Percentiles rank a stretch among this genome's conserved stretches.
These are phyloP conservation scores for Centrocercus urophasianus DNA, from an alignment of 2,113 vertebrate species.

Conservation along the genomic window DNA sequence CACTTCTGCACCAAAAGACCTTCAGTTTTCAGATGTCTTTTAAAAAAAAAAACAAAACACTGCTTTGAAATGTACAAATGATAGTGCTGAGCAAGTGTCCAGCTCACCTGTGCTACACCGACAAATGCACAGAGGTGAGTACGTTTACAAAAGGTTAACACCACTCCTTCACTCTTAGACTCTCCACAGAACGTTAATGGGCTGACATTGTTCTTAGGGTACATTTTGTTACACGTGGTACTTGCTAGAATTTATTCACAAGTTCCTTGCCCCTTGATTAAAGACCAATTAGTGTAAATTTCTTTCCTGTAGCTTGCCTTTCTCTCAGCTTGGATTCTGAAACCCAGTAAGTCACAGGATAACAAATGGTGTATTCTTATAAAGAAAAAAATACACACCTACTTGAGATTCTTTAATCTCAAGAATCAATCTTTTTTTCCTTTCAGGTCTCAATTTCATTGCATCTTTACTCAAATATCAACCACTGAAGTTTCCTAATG, in stretches of 20 bases:
- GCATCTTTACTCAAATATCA: background rate
- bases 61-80: background rate
- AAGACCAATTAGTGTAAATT: background rate
- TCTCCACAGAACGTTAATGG: background rate
- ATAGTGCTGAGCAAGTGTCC: background rate
- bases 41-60: background rate
- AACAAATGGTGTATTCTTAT: background rate
- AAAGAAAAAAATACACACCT: rapidly evolving
- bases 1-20: background rate
- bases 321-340: background rate
- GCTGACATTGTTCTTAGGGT: background rate
- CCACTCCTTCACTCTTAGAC: background rate
- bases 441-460: background rate
- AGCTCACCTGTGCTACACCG: too few relatives aligned
- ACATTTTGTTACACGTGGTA: background rate
- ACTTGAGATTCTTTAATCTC: background rate
- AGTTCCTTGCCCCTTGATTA: background rate
- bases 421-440: background rate
- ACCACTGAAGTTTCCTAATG: background rate
- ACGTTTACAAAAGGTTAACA: background rate
- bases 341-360: background rate
- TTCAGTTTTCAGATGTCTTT: background rate
- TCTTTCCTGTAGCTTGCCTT: background rate
- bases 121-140: background rate
- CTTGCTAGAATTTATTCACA: background rate